phyloP scores from a whole-genome alignment of 2,113 vertebrate species.

The Chaenogobius annularis region DNA sequence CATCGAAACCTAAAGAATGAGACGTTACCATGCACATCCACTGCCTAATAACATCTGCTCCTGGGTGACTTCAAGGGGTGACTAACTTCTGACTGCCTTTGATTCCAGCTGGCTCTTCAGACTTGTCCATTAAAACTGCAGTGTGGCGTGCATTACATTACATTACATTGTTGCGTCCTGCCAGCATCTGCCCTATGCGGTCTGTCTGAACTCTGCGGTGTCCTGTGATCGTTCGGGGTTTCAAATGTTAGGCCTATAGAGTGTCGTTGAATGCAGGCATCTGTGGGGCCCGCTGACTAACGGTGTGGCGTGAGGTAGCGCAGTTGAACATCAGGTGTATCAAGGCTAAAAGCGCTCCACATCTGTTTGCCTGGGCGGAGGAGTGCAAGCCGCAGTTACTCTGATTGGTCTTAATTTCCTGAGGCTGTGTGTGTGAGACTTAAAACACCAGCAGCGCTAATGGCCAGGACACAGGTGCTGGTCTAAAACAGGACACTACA shows the following conservation, averaged over 20 bases:
- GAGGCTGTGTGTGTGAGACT: constrained; percentile 18
- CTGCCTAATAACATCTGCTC: constrained; percentile 69
- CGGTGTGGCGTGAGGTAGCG: constrained; percentile 29
- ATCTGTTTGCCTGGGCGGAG: constrained; percentile 50
- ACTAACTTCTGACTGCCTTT: constrained; percentile 66
- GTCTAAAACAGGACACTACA: constrained; percentile 29
- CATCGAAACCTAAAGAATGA: constrained; percentile 36
- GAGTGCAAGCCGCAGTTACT: constrained; percentile 19
- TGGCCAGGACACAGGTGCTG: constrained; percentile 71
- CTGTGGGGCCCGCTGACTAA: constrained; percentile 65
- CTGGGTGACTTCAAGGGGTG: constrained; percentile 70
- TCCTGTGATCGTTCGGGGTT: constrained; percentile 28
- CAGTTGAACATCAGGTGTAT: constrained; percentile 57
- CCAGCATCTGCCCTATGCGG: constrained; percentile 46
- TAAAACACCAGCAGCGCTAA: constrained; percentile 21
- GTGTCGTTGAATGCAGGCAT: constrained; percentile 68
- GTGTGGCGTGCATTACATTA: constrained; percentile 47
- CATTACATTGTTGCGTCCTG: constrained; percentile 50
- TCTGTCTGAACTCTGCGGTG: constrained; percentile 54
- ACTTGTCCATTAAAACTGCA: constrained; percentile 46
- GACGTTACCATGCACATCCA: constrained; percentile 21
- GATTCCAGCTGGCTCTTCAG: constrained; percentile 68
- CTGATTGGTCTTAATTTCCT: constrained; percentile 5
- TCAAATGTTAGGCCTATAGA: constrained; percentile 48
- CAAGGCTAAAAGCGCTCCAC: constrained; percentile 13